Conservation (phyloP, 1,140 invertebrate species). For the Homalodisca vitripennis region DNA sequence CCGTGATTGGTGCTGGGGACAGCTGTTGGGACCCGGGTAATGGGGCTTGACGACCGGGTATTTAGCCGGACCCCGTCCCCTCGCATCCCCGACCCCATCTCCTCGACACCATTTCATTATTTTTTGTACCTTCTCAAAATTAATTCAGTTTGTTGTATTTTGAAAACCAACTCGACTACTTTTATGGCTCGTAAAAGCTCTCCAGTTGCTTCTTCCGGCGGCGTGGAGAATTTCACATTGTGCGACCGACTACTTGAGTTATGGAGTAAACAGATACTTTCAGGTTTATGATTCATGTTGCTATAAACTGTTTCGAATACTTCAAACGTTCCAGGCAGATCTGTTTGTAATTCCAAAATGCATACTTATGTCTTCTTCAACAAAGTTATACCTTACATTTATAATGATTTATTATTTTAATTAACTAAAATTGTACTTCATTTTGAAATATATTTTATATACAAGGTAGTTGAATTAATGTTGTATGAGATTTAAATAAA, state of each 20-base stretch:
- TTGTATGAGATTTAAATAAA: no score
- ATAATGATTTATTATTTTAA: background rate
- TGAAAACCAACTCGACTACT: slow-evolving; percentile 25
- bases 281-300: background rate
- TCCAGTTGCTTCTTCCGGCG: background rate
- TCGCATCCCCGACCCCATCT: background rate
- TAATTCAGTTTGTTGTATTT: slow-evolving; percentile 25
- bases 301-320: background rate
- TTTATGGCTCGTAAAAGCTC: slow-evolving; percentile 16
- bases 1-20: slow-evolving; percentile 2
- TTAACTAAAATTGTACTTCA: no score
- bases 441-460: no score
- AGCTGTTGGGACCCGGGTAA: slow-evolving; percentile 9
- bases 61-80: slow-evolving; percentile 2
- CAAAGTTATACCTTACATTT: background rate
- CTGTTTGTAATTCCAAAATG: background rate
- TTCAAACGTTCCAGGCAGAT: background rate
- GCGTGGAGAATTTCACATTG: slow-evolving; percentile 9
- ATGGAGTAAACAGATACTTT: slow-evolving; percentile 3
- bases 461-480: no score
- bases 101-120: background rate
- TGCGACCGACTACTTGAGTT: background rate
- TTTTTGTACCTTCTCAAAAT: slow-evolving; percentile 10
- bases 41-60: slow-evolving; percentile 11
- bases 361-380: no score